Base-by-base conservation (phyloP, 2,113 vertebrate species). In the Lonchura striata region DNA sequence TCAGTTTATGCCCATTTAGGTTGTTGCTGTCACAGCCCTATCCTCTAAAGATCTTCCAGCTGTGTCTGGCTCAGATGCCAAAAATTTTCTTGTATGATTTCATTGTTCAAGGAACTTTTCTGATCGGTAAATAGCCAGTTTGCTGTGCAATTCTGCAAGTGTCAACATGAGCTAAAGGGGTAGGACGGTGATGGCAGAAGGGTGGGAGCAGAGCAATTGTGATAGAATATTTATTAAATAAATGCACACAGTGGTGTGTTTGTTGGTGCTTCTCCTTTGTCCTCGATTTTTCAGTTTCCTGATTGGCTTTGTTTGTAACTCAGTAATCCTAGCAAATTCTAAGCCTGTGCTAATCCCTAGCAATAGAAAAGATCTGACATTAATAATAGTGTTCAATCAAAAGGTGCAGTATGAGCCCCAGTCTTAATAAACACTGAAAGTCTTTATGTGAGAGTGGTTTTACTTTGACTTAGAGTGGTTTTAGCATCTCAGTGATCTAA, bases 161-260 rank as follows among this genome's bases (percentile, higher is more conserved):
- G 25, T 47, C 42, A 35, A 7, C 25, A 7, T 35, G 69, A 81
- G 46, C n/a, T 17, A 41, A 65, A 86, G 19, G 16, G 2, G 6
- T 39, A 14, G 42, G 15, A 30, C 6, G 64, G 54, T 41, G 31
- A 14, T 11, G 23, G 23, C 6, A 28, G 28, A 10, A 42, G 12
- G 1, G 7, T 37, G 10, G 20, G 18, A 83, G 24, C 33, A 27
- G 3, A 54, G 46, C 30, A 28, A 0, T 33, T 7, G 4, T 33
- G 12, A 10, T 35, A 5, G 0, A 15, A 27, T 33, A 19, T 16
- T 11, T 4, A 11, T 30, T 7, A 63, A 76, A 47, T n/a, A 65
- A 18, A 42, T 0, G 0, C 50, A 13, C 3, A 3, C 4, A 5
- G 21, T 68, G 19, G 6, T 46, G 22, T 1, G 0, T 39, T 63